phyloP scores from a whole-genome alignment of 2,888 invertebrate genomes.

The Phyllotreta cruciferae region DNA sequence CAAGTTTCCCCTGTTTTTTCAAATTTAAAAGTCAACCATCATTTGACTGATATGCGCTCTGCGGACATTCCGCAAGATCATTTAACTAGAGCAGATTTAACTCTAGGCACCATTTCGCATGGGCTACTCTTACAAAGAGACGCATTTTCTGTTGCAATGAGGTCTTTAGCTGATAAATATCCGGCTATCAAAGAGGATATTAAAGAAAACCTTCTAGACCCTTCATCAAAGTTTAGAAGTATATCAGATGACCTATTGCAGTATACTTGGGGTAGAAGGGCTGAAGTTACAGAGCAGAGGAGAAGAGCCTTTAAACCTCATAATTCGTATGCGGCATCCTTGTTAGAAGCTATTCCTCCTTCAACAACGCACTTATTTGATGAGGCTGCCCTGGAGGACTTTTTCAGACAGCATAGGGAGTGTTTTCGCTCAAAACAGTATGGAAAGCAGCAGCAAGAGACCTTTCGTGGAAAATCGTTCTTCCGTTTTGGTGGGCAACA shows the following conservation, averaged over 20 bases:
- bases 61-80: not conserved
- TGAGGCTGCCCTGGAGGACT: conserved; percentile 15
- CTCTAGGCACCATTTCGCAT: too few species aligned
- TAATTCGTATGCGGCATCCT: conserved; percentile 8
- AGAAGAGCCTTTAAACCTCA: conserved; percentile 20
- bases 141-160: not conserved
- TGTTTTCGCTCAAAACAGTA: conserved; percentile 17
- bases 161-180: conserved; percentile 10
- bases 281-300: conserved; percentile 24
- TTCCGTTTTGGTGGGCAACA: conserved; percentile 5
- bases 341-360: conserved; percentile 22
- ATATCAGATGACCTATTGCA: conserved; percentile 18
- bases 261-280: conserved; percentile 27
- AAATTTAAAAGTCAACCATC: conserved; percentile 26
- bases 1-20: conserved; percentile 27
- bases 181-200: conserved; percentile 3
- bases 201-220: too few species aligned
- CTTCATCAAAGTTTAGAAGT: conserved; percentile 14
- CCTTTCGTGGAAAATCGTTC: conserved; percentile 13
- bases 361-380: conserved; percentile 26
- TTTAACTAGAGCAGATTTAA: too few species aligned
- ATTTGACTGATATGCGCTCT: too few species aligned
- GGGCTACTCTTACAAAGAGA: too few species aligned
- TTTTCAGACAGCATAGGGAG: conserved; percentile 29
- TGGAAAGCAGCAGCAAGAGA: too few species aligned